Evolutionary conservation across 2,888 invertebrate species (phyloP).

Genomic region (Drosophila crucigera): DNA sequence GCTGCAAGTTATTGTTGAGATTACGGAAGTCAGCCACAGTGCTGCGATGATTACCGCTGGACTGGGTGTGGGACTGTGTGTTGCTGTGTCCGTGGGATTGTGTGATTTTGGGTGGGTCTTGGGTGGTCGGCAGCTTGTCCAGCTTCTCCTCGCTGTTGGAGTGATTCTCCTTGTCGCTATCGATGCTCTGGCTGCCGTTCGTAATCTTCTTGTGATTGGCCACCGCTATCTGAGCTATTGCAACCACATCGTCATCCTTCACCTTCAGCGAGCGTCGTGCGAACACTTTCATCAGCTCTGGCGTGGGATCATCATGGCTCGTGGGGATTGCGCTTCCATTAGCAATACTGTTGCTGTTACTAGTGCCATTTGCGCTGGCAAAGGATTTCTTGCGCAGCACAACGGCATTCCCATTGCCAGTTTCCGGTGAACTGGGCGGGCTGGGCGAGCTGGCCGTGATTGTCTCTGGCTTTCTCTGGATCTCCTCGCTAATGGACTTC

Average conservation of each 20-base stretch:
- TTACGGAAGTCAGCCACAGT: constrained; percentile 83
- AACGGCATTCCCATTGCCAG: constrained; percentile 62
- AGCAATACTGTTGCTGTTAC: constrained; percentile 2
- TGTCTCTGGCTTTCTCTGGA: constrained; percentile 59
- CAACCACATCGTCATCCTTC: constrained; percentile 90
- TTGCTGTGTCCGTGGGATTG: constrained; percentile 62
- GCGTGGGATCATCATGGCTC: constrained; percentile 88
- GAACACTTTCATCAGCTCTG: constrained; percentile 93
- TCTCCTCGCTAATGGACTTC: constrained; percentile 78
- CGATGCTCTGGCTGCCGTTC: constrained; percentile 84
- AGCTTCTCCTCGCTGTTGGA: constrained; percentile 86
- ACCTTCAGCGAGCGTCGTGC: constrained; percentile 92
- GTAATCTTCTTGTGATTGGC: constrained; percentile 56
- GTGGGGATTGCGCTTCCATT: constrained; percentile 38
- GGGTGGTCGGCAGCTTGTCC: constrained; percentile 79
- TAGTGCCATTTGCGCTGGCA: constrained; percentile 57
- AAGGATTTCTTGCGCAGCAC: constrained; percentile 84
- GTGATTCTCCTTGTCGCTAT: constrained; percentile 91
- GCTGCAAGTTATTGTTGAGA: constrained; percentile 54
- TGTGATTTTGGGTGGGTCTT: constrained; percentile 47
- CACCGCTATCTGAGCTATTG: constrained; percentile 76
- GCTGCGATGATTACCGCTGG: constrained; percentile 75
- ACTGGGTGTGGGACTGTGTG: constrained; percentile 70
- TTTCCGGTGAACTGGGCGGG: constrained; percentile 31
- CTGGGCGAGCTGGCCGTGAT: constrained; percentile 34